A percentile compares a stretch with the other conserved stretches of the same genome.
phyloP scores from a whole-genome alignment of 2,888 invertebrate genomes.

The Cephonodes hylas region DNA sequence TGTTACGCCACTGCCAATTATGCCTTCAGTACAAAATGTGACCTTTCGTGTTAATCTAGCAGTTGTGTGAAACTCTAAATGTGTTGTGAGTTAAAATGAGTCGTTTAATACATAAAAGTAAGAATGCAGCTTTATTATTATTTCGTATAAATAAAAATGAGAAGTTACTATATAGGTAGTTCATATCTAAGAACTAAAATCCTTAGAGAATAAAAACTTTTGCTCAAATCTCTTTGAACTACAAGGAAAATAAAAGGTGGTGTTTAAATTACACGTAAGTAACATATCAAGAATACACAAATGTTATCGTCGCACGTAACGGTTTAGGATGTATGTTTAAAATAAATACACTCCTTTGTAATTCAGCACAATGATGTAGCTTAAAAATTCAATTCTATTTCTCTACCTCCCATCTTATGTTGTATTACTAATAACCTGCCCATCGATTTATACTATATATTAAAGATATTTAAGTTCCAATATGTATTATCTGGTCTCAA shows the following conservation, averaged over 20 bases:
- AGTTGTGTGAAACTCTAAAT: neutral
- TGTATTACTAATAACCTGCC: neutral
- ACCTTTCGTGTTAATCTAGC: neutral
- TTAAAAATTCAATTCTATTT: slow-evolving; percentile 21
- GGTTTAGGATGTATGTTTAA: slow-evolving; percentile 24
- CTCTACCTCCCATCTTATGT: neutral
- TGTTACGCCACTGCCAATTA: neutral
- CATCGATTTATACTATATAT: neutral
- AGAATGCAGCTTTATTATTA: too few species aligned
- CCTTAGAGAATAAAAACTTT: neutral
- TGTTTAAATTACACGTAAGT: neutral
- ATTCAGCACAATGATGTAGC: slow-evolving; percentile 49
- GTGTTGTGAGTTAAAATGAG: neutral
- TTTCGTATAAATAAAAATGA: too few species aligned
- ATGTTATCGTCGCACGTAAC: neutral
- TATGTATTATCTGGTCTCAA: too few species aligned
- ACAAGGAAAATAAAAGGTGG: neutral
- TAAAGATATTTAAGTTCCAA: too few species aligned
- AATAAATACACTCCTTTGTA: slow-evolving; percentile 42
- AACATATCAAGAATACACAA: neutral
- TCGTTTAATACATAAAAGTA: neutral
- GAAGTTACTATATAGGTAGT: too few species aligned
- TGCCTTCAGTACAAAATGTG: neutral
- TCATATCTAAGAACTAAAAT: neutral
- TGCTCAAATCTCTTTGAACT: neutral